Percentiles rank a stretch among this genome's conserved stretches.
Conservation (phyloP, 2,113 vertebrate genomes). For the Oreochromis spilurus region DNA sequence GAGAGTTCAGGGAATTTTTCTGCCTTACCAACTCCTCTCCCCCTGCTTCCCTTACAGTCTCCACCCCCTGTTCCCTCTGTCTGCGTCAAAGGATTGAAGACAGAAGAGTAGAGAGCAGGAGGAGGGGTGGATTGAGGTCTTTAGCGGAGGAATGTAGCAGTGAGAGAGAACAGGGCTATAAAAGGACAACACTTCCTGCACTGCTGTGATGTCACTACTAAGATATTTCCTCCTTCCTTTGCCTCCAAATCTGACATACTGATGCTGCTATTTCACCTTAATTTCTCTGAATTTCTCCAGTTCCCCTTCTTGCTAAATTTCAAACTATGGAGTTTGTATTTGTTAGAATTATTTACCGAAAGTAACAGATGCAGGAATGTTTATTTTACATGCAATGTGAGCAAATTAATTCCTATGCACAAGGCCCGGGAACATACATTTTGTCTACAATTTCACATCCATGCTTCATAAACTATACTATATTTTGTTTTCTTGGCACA, state of each 20-base stretch:
- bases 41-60: background rate
- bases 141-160: constrained; percentile 56
- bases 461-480: background rate
- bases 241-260: constrained; percentile 33
- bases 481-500: background rate
- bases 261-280: constrained; percentile 34
- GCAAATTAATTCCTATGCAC: background rate
- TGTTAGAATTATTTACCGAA: background rate
- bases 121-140: constrained; percentile 29
- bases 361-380: background rate
- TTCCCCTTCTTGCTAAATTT: background rate
- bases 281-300: background rate
- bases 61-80: constrained; percentile 26
- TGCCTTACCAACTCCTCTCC: background rate
- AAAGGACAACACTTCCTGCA: constrained; percentile 66
- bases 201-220: constrained; percentile 57
- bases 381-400: background rate
- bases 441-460: background rate
- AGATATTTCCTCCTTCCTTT: constrained; percentile 60
- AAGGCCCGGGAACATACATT: background rate
- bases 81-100: constrained; percentile 53
- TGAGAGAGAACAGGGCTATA: constrained; percentile 65
- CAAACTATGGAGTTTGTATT: background rate
- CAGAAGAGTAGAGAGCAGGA: constrained; percentile 18
- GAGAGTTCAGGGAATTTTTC: constrained; percentile 50